phyloP scores from a whole-genome alignment of 2,113 vertebrate genomes.

The Nycticryphes semicollaris region DNA sequence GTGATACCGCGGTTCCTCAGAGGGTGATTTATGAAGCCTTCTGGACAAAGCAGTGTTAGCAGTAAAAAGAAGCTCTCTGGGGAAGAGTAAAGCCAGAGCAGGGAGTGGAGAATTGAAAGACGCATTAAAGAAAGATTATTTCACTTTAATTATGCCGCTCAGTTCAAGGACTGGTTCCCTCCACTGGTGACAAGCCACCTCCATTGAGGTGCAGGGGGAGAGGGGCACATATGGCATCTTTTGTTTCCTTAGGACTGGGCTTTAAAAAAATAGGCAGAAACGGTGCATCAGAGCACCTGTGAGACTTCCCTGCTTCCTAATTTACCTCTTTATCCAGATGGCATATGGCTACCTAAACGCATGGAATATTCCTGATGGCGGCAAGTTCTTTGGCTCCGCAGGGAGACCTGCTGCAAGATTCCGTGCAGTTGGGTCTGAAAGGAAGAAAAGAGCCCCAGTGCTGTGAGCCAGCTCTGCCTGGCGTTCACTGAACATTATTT shows the following conservation, averaged over 20 bases:
- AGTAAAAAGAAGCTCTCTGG: constrained; percentile 11
- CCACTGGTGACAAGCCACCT: background rate
- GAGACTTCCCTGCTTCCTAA: background rate
- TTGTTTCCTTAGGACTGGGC: background rate
- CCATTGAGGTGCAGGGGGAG: background rate
- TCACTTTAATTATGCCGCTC: constrained; percentile 14
- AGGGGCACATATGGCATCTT: background rate
- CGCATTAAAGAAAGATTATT: constrained; percentile 5
- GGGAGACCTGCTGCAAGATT: background rate
- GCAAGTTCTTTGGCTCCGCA: background rate
- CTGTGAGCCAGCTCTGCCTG: background rate
- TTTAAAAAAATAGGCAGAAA: background rate
- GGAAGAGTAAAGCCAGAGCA: constrained; percentile 9
- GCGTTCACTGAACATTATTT: fast-evolving
- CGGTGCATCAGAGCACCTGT: background rate
- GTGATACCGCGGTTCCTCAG: background rate
- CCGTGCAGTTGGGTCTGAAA: background rate
- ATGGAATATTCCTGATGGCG: background rate
- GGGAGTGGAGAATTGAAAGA: background rate
- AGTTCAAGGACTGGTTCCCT: background rate
- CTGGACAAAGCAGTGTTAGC: background rate
- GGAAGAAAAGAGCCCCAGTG: background rate
- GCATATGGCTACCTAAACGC: background rate
- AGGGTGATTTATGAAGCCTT: constrained; percentile 45
- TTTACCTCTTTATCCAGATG: background rate